Percentiles rank a stretch among this genome's conserved stretches.
phyloP scores from a whole-genome alignment of 2,113 vertebrate species.

The Sebastes schlegelii region DNA sequence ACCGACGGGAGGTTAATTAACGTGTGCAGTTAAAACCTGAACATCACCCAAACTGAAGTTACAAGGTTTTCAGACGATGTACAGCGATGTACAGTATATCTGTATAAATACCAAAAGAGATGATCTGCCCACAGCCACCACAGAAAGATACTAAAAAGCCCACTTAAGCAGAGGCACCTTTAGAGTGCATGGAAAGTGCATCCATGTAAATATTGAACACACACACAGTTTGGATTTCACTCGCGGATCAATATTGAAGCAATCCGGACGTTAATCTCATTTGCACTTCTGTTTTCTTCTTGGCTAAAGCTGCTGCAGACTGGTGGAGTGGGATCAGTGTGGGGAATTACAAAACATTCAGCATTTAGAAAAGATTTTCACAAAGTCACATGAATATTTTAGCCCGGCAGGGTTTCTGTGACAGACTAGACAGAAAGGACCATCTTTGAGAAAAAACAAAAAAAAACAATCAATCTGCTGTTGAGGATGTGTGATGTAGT shows the following conservation, averaged over 20 bases:
- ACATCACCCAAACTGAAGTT: neutral
- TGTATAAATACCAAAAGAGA: slow-evolving; percentile 50
- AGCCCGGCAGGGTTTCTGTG: neutral
- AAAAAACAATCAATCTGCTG: neutral
- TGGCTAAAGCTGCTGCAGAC: slow-evolving; percentile 28
- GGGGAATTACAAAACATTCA: slow-evolving; percentile 25
- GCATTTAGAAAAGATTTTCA: neutral
- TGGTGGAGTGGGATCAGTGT: neutral
- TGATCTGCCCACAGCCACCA: slow-evolving; percentile 32
- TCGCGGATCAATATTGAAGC: slow-evolving; percentile 67
- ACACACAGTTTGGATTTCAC: slow-evolving; percentile 69
- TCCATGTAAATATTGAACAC: slow-evolving; percentile 72
- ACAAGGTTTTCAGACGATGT: neutral
- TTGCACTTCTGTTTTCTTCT: slow-evolving; percentile 62
- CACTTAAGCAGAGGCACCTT: slow-evolving; percentile 63
- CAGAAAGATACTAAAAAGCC: slow-evolving; percentile 53
- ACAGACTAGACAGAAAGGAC: neutral
- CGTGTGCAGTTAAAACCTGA: neutral
- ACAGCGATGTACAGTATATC: neutral
- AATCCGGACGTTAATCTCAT: slow-evolving; percentile 72
- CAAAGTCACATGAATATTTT: slow-evolving; percentile 21
- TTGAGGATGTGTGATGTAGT: neutral
- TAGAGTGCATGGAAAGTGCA: slow-evolving; percentile 69
- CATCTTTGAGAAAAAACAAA: neutral
- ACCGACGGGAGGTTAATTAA: neutral